Evolutionary conservation across 2,888 invertebrate genomes (phyloP).

Genomic region (Exephanes ischioxanthus): DNA sequence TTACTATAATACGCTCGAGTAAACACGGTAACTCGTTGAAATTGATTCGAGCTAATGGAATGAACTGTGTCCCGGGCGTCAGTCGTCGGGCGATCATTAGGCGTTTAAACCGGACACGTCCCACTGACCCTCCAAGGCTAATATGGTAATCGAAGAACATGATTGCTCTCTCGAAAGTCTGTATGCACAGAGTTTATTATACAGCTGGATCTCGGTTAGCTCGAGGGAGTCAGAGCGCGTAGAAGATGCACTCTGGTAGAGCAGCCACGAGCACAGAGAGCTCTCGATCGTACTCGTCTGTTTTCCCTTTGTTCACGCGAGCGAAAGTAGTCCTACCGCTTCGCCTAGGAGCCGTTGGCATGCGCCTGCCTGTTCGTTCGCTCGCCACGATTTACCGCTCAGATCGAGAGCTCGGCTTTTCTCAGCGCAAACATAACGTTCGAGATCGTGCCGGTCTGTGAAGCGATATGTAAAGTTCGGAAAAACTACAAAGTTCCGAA

Average conservation of each 20-base stretch:
- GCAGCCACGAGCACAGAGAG: conserved; percentile 1
- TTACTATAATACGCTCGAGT: conserved; percentile 37
- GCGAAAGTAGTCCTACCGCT: conserved; percentile 65
- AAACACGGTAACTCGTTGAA: conserved; percentile 44
- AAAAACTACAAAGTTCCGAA: not conserved
- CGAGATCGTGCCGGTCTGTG: not conserved
- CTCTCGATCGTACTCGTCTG: conserved; percentile 30
- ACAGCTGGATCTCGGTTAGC: conserved; percentile 45
- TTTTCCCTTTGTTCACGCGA: conserved; percentile 66
- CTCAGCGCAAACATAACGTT: conserved; percentile 8
- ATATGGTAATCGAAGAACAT: conserved; percentile 66
- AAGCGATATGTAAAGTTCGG: too few species aligned
- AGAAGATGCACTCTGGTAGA: conserved; percentile 62
- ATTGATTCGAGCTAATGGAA: conserved; percentile 63
- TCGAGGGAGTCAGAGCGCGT: conserved; percentile 58
- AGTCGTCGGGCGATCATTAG: conserved; percentile 52
- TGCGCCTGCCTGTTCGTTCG: conserved; percentile 48
- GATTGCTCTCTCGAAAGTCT: conserved; percentile 61
- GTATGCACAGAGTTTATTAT: conserved; percentile 21
- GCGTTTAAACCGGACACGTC: conserved; percentile 61
- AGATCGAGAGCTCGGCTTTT: conserved; percentile 43
- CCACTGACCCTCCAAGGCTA: conserved; percentile 64
- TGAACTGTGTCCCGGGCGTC: conserved; percentile 31
- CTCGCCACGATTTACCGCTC: conserved; percentile 54
- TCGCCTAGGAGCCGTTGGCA: conserved; percentile 36